phyloP scores from a whole-genome alignment of 2,888 invertebrate genomes.

The Selenia dentaria region DNA sequence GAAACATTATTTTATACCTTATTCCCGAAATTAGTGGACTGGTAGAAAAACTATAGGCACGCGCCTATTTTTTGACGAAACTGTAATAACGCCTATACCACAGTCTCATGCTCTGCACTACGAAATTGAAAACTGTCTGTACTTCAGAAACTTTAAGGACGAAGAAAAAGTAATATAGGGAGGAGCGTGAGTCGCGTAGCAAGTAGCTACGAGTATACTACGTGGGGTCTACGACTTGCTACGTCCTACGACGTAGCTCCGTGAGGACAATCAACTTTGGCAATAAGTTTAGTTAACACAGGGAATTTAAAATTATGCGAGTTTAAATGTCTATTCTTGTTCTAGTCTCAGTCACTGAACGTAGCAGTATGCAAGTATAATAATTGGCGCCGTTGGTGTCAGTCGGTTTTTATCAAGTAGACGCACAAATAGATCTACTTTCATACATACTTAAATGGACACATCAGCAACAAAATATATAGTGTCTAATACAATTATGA shows the following conservation, averaged over 20 bases:
- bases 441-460: too few relatives aligned
- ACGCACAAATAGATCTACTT: too few relatives aligned
- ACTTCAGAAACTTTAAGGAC: constrained; percentile 44
- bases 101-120: constrained; percentile 22
- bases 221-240: constrained; percentile 38
- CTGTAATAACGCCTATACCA: not conserved
- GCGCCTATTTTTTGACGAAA: constrained; percentile 14
- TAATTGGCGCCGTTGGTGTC: too few relatives aligned
- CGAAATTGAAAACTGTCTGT: constrained; percentile 33
- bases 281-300: not conserved
- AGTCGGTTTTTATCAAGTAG: too few relatives aligned
- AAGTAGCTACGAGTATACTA: constrained; percentile 47
- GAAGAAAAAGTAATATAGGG: constrained; percentile 59
- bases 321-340: too few relatives aligned
- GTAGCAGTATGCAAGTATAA: too few relatives aligned
- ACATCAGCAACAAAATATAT: too few relatives aligned
- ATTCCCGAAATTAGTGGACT: too few relatives aligned
- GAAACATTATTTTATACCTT: too few relatives aligned
- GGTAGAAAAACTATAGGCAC: not conserved
- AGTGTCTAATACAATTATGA: too few relatives aligned
- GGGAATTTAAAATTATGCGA: too few relatives aligned
- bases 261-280: not conserved
- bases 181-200: constrained; percentile 56
- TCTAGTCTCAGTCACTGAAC: too few relatives aligned
- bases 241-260: constrained; percentile 21